Evolutionary conservation across 1,140 invertebrate species (phyloP), one percentile per base, ranked within the genome.

Genomic region (Goniozus legneri): DNA sequence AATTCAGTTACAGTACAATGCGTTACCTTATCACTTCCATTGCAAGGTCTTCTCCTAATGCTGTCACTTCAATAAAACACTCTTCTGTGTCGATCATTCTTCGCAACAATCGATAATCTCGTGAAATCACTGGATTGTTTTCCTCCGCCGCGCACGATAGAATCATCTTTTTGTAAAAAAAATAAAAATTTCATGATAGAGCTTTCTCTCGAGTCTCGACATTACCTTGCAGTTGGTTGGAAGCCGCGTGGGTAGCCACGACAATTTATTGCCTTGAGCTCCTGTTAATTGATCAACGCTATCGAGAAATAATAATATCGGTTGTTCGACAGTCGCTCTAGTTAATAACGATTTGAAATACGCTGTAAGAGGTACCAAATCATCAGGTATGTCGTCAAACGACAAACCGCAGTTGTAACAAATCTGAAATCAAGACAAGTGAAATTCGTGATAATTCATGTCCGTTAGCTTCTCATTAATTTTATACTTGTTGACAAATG

Each of bases 251-350:
- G 95, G 96, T 60, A 99, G 77, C 96, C 96, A 99, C 0, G 95
- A 92, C 27, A 98, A 84, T 73, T 96, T 95, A 67, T 97, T 97
- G 24, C 92, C 90, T 56, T 94, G 91, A 0, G 90, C 85, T 4
- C 92, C 92, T n/a, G 94, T 97, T 15, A 98, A 74, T 70, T 97
- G 92, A 78, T 97, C 94, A 0, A 97, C 89, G 6, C 91, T 95
- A 68, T 97, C 94, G 46, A 97, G 74, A 67, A 93, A 95, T 10
- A 97, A 76, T 1, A 93, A 76, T 12, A 96, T 77, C 1, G 92
- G 91, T 65, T 94, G 90, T 52, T 92, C 84, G 19, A 78, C 60
- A 2, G 80, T 88, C 1, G 92, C 91, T 62, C 87, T 80, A 12
- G 87, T 91, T 33, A 98, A 75, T 19, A 99, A 78, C 61, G 95